Base-by-base conservation (phyloP, 2,888 invertebrate species). In the Cephonodes hylas region DNA sequence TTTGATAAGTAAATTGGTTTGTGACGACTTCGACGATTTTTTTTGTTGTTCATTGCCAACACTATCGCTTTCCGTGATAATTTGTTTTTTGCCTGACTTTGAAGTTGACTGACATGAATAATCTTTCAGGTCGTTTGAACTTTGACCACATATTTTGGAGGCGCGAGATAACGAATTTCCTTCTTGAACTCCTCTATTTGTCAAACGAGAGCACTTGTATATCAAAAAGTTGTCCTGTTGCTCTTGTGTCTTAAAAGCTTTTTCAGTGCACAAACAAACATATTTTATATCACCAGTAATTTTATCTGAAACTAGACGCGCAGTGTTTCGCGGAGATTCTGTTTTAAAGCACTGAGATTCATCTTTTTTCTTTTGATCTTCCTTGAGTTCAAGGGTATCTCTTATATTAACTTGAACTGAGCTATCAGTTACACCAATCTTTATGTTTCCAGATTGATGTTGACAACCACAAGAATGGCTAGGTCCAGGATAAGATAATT, bases 331-430 rank as follows among this genome's bases (percentile, higher is more conserved):
- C 25, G 72, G 69, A 8, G 68, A 70, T 23, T 66, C 68, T 42
- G 46, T 63, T n/a, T 62, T 72, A 62, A 64, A 69, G 62, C 68
- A 70, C 45, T 66, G 66, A 66, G 64, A 69, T 56, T 65, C 38
- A 59, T 59, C 57, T 22, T 46, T 63, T 25, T 61, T 59, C 42
- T 61, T 71, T 27, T 65, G 66, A 57, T 31, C 53, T 13, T 60
- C 42, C 57, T 69, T 63, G 23, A 75, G 70, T 58, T 70, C 68
- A 25, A 68, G 31, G 10, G 8, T 61, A 64, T 66, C 66, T 58
- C 78, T 76, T 56, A 85, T 73, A 67, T 84, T 81, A 0, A 88
- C 88, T 74, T 90, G 90, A 42, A 88, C 82, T 58, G 88, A 82
- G 72, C 88, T 89, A 60, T 91, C 89, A 60, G 74, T 70, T 6